Conservation (phyloP, 2,113 vertebrate species). For the Misgurnus mizolepis region DNA sequence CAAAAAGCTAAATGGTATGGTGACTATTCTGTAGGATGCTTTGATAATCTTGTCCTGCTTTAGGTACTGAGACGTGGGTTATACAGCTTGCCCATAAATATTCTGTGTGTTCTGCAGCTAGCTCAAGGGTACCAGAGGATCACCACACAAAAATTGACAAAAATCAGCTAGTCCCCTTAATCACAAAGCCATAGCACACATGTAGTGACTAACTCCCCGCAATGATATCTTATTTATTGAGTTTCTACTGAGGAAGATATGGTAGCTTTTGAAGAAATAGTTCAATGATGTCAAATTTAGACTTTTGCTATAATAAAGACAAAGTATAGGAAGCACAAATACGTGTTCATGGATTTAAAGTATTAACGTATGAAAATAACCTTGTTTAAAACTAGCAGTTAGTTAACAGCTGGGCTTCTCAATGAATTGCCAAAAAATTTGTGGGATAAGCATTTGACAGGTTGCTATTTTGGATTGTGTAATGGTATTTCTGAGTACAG, state of each 20-base stretch:
- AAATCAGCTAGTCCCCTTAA: background rate
- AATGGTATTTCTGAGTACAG: constrained; percentile 16
- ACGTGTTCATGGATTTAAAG: background rate
- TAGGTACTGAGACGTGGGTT: background rate
- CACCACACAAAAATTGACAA: background rate
- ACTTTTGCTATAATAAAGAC: background rate
- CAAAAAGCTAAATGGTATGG: constrained; percentile 5
- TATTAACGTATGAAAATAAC: background rate
- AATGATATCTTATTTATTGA: background rate
- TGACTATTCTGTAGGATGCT: background rate
- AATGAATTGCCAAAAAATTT: constrained; percentile 12
- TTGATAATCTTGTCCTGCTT: background rate
- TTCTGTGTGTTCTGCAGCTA: background rate
- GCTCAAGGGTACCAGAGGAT: background rate
- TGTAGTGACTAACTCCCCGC: background rate
- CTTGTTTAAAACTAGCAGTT: constrained; percentile 7
- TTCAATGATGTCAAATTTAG: background rate
- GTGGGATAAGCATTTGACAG: constrained; percentile 38
- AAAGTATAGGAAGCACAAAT: background rate
- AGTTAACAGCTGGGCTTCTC: constrained; percentile 35
- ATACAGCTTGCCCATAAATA: background rate
- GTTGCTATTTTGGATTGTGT: constrained; percentile 37
- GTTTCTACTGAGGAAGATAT: background rate
- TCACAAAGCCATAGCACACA: background rate
- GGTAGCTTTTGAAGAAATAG: background rate